Percentiles rank a stretch among this genome's conserved stretches.
phyloP scores from a whole-genome alignment of 2,113 vertebrate genomes.

The Sula dactylatra region DNA sequence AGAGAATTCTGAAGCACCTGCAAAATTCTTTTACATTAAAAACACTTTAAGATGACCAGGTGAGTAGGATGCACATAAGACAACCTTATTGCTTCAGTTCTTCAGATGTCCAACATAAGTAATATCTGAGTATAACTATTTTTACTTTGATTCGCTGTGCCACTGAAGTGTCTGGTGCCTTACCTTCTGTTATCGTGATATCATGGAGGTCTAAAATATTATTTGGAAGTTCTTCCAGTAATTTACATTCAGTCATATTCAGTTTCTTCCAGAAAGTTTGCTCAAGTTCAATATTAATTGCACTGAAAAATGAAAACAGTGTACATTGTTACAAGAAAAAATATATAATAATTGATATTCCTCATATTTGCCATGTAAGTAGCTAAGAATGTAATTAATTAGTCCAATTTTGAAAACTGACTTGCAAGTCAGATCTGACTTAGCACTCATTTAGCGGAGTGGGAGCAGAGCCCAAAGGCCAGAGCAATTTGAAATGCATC shows the following conservation, averaged over 20 bases:
- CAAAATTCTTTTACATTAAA: neutral
- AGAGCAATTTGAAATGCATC: neutral
- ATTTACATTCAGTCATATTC: constrained; percentile 71
- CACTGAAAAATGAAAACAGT: constrained; percentile 41
- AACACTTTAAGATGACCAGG: neutral
- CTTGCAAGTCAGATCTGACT: neutral
- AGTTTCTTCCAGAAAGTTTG: constrained; percentile 77
- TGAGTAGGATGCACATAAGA: neutral
- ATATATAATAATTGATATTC: neutral
- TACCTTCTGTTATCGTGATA: constrained; percentile 80
- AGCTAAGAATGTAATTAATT: neutral
- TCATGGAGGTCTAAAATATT: constrained; percentile 77
- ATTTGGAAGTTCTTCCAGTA: constrained; percentile 65
- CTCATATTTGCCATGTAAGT: neutral
- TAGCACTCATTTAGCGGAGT: neutral
- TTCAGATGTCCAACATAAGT: neutral
- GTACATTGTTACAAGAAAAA: neutral
- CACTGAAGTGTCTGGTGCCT: constrained; percentile 17
- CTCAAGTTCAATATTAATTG: constrained; percentile 46
- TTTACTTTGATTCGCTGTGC: neutral
- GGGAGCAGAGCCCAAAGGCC: neutral
- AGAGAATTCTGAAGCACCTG: neutral
- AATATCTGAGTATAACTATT: neutral
- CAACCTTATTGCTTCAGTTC: neutral
- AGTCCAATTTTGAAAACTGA: neutral